phyloP scores from a whole-genome alignment of 2,797 vertebrate genomes.

The Gadopsis bispinosus region DNA sequence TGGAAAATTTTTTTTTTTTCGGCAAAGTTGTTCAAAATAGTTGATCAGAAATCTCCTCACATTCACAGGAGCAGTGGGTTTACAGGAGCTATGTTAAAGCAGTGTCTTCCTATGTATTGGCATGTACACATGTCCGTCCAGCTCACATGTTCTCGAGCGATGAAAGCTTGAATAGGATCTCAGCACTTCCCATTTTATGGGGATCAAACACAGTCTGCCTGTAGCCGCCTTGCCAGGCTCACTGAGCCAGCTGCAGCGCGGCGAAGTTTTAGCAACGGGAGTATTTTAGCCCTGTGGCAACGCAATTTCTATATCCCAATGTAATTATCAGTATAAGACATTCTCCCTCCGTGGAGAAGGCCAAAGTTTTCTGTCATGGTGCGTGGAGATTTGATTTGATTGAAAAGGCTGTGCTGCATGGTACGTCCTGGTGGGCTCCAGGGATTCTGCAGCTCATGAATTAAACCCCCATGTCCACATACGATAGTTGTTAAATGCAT shows the following conservation, averaged over 20 bases:
- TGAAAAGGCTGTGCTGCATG: constrained; percentile 61
- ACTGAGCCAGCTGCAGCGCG: constrained; percentile 41
- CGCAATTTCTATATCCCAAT: constrained; percentile 76
- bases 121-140: constrained; percentile 53
- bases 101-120: constrained; percentile 28
- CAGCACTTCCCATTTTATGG: constrained; percentile 50
- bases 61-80: constrained; percentile 41
- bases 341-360: constrained; percentile 58
- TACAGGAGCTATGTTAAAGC: constrained; percentile 39
- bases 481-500: constrained; percentile 65
- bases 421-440: constrained; percentile 38
- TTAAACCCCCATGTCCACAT: constrained; percentile 55
- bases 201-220: constrained; percentile 71
- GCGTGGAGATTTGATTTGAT: constrained; percentile 72
- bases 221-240: constrained; percentile 40
- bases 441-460: constrained; percentile 44
- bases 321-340: constrained; percentile 76
- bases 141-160: constrained; percentile 49
- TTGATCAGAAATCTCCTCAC: constrained; percentile 20
- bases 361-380: constrained; percentile 67
- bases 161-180: constrained; percentile 59
- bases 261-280: constrained; percentile 58
- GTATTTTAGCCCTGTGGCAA: constrained; percentile 67
- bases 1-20: not conserved
- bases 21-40: not conserved